phyloP scores from a whole-genome alignment of 1,140 invertebrate species.

The Ceratosolen solmsi region DNA sequence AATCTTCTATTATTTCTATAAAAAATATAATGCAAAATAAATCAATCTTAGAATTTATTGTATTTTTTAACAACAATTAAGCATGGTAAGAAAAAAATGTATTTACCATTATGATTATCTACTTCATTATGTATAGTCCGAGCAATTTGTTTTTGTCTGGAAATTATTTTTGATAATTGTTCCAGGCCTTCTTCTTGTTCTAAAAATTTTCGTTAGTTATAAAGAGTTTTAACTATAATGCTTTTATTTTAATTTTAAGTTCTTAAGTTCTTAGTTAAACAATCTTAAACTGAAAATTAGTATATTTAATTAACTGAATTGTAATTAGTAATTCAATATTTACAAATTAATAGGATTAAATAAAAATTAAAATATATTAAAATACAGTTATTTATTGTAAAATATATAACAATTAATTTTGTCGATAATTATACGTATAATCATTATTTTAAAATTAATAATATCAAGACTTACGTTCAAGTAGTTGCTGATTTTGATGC shows the following conservation, averaged over 20 bases:
- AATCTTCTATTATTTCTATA: conserved; percentile 86
- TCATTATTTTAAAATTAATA: too few relatives aligned
- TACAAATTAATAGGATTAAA: too few relatives aligned
- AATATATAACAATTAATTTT: too few relatives aligned
- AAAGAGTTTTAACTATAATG: too few relatives aligned
- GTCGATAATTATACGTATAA: too few relatives aligned
- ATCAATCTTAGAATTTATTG: too few relatives aligned
- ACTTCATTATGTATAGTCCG: conserved; percentile 84
- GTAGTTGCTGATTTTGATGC: conserved; percentile 60
- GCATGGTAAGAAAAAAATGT: conserved; percentile 44
- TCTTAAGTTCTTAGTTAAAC: not conserved
- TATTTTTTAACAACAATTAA: too few relatives aligned
- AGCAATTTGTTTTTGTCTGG: conserved; percentile 85
- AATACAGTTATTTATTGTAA: too few relatives aligned
- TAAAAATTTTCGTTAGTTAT: conserved; percentile 56
- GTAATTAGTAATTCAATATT: too few relatives aligned
- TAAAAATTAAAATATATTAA: too few relatives aligned
- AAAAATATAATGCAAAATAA: conserved; percentile 52
- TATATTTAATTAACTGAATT: too few relatives aligned
- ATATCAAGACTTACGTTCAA: conserved; percentile 60
- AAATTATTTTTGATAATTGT: conserved; percentile 82
- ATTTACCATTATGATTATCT: conserved; percentile 83
- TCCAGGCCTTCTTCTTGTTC: conserved; percentile 87
- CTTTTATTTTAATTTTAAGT: too few relatives aligned
- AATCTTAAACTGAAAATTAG: not conserved